Percentiles rank a stretch among this genome's conserved stretches.
Conservation (phyloP, 1,140 invertebrate genomes). For the Drosophila littoralis region DNA sequence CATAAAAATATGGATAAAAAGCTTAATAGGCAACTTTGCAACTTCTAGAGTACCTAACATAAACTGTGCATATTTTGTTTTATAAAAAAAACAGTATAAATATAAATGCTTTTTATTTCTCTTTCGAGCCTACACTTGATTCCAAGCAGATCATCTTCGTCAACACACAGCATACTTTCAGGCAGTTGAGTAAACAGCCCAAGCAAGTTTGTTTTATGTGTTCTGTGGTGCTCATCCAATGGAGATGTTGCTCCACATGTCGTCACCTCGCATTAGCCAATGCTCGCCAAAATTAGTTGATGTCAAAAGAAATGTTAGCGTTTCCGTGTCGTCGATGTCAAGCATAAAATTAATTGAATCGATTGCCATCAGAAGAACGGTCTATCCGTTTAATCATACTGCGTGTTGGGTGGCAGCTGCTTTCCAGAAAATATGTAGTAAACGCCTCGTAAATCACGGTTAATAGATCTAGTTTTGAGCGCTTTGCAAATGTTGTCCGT, state of each 20-base stretch:
- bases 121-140: too few species aligned
- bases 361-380: slow-evolving; percentile 45
- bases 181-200: slow-evolving; percentile 13
- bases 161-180: slow-evolving; percentile 48
- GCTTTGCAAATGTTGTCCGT: slow-evolving; percentile 38
- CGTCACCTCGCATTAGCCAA: not conserved
- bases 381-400: slow-evolving; percentile 16
- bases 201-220: not conserved
- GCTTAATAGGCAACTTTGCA: too few species aligned
- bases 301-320: slow-evolving; percentile 39
- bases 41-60: too few species aligned
- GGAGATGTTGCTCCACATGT: slow-evolving; percentile 1
- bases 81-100: not conserved
- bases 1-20: too few species aligned
- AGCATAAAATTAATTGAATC: slow-evolving; percentile 43
- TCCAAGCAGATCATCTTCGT: not conserved
- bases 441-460: slow-evolving; percentile 64
- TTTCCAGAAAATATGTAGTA: slow-evolving; percentile 68
- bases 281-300: slow-evolving; percentile 22
- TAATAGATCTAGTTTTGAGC: slow-evolving; percentile 75
- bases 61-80: too few species aligned
- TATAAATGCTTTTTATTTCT: not conserved
- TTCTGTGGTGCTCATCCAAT: not conserved
- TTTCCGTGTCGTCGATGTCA: slow-evolving; percentile 13
- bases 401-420: slow-evolving; percentile 11